These are phyloP conservation scores for Axis porcinus DNA, from an alignment of 2,113 vertebrate species.

Conservation along the genomic window DNA sequence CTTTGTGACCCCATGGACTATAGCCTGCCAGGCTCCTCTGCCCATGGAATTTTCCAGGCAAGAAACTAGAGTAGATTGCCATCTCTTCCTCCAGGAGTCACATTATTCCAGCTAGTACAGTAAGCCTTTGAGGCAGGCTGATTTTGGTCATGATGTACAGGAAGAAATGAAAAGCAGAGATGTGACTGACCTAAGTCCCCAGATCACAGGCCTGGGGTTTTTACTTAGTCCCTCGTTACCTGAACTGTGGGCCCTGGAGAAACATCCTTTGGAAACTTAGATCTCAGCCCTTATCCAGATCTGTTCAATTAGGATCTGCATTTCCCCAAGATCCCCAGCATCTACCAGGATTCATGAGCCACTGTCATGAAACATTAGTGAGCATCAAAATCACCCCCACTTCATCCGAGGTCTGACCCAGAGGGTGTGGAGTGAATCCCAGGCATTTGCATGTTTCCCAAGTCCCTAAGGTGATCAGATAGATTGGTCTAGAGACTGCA, in stretches of 20 bases:
- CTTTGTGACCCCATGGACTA: background rate
- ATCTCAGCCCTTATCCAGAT: background rate
- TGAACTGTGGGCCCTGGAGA: background rate
- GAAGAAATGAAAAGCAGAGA: rapidly evolving
- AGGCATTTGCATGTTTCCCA: background rate
- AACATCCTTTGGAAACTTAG: background rate
- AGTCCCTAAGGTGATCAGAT: background rate
- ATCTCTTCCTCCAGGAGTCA: background rate
- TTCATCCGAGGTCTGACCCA: background rate
- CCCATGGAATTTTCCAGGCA: background rate
- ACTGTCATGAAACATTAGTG: background rate
- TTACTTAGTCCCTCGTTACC: background rate
- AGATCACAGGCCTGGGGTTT: background rate
- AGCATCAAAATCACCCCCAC: background rate
- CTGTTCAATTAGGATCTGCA: background rate
- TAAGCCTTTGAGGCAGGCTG: background rate
- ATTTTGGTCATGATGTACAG: rapidly evolving
- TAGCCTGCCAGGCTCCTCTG: background rate
- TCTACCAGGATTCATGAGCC: background rate
- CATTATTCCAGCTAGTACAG: background rate
- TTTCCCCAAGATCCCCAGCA: background rate
- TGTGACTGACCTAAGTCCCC: background rate
- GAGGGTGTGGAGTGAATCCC: no score
- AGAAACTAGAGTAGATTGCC: background rate
- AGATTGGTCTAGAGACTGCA: background rate